Evolutionary conservation across 2,888 invertebrate genomes (phyloP).

Genomic region (Ormyrus pomaceus): DNA sequence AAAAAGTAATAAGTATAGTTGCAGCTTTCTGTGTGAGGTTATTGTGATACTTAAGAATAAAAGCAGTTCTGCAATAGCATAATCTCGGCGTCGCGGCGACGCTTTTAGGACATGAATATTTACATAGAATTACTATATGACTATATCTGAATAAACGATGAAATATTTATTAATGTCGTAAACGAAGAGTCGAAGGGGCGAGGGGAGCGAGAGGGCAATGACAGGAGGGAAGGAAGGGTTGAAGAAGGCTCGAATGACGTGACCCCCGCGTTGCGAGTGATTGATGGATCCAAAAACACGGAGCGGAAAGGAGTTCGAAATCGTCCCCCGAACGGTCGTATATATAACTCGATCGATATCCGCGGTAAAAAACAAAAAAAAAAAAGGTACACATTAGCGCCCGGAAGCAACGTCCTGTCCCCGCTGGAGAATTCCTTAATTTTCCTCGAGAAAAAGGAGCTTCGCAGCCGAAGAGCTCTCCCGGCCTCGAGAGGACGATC

Average conservation of each 20-base stretch:
- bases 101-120: constrained; percentile 56
- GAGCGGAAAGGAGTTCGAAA: not conserved
- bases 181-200: not conserved
- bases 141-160: constrained; percentile 53
- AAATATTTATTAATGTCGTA: constrained; percentile 55
- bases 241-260: not conserved
- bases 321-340: constrained; percentile 60
- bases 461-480: too few species aligned
- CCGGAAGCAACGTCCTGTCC: not conserved
- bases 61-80: constrained; percentile 56
- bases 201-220: not conserved
- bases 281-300: constrained; percentile 23
- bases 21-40: constrained; percentile 74
- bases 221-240: not conserved
- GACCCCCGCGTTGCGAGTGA: constrained; percentile 1
- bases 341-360: constrained; percentile 28
- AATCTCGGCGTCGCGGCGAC: constrained; percentile 52
- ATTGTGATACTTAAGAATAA: constrained; percentile 74
- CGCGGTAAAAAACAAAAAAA: constrained; percentile 6
- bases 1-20: constrained; percentile 65
- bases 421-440: not conserved
- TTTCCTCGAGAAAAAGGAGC: not conserved
- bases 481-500: too few species aligned
- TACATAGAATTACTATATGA: constrained; percentile 55
- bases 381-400: not conserved